Conservation (phyloP, 2,797 vertebrate species). For the Mallotus villosus region DNA sequence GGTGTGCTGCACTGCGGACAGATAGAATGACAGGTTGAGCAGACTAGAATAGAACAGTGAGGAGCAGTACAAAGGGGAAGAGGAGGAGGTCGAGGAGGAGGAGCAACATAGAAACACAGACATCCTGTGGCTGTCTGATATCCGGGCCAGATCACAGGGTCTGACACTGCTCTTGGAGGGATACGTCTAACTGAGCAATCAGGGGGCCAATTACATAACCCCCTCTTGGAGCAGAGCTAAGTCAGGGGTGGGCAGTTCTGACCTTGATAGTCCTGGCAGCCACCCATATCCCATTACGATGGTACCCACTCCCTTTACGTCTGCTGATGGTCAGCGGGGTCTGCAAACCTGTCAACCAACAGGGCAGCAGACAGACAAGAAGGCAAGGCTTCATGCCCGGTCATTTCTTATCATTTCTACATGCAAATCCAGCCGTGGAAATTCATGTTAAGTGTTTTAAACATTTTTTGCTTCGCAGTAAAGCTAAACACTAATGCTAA, state of each 20-base stretch:
- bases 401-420: background rate
- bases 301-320: too few relatives aligned
- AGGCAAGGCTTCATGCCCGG: too few relatives aligned
- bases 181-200: slow-evolving; percentile 64
- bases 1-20: slow-evolving; percentile 29
- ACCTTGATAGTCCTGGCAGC: too few relatives aligned
- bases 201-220: slow-evolving; percentile 61
- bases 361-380: slow-evolving; percentile 6
- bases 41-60: slow-evolving; percentile 16
- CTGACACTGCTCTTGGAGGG: slow-evolving; percentile 36
- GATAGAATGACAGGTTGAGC: slow-evolving; percentile 14
- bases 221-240: slow-evolving; percentile 45
- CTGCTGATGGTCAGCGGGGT: too few relatives aligned
- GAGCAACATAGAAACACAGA: slow-evolving; percentile 5
- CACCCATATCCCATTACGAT: too few relatives aligned
- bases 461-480: slow-evolving; percentile 24
- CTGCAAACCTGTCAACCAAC: slow-evolving; percentile 29
- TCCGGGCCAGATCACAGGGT: slow-evolving; percentile 40
- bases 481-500: slow-evolving; percentile 44
- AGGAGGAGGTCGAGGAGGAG: slow-evolving; percentile 1
- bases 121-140: slow-evolving; percentile 19
- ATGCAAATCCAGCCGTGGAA: slow-evolving; percentile 19
- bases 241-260: slow-evolving; percentile 50
- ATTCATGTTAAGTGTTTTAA: slow-evolving; percentile 31
- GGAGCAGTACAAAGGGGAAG: too few relatives aligned